Evolutionary conservation across 2,888 invertebrate species (phyloP).

Genomic region (Drosophila macrospina): DNA sequence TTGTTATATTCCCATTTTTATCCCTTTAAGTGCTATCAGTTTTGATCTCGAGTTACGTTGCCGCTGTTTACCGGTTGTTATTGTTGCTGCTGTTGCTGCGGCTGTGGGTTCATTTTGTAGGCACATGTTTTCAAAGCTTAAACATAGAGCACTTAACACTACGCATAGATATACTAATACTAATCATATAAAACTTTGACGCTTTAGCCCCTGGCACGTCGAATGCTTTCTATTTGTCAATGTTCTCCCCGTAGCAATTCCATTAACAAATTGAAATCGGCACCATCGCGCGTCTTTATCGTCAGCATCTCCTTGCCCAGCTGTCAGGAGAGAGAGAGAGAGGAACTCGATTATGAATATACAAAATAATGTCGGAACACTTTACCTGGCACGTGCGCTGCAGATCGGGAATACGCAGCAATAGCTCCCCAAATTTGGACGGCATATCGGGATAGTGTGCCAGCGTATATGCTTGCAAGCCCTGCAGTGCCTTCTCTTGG

Average conservation of each 20-base stretch:
- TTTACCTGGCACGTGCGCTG: constrained; percentile 96
- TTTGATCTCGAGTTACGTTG: constrained; percentile 52
- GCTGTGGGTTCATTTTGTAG: constrained; percentile 67
- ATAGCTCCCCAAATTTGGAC: constrained; percentile 96
- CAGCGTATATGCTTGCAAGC: constrained; percentile 95
- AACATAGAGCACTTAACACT: constrained; percentile 68
- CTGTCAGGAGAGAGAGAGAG: constrained; percentile 85
- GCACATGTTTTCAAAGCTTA: constrained; percentile 82
- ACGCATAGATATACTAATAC: constrained; percentile 73
- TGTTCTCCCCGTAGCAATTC: constrained; percentile 97
- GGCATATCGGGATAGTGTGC: constrained; percentile 96
- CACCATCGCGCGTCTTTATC: constrained; percentile 94
- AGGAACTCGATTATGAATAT: not conserved
- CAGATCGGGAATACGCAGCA: constrained; percentile 96
- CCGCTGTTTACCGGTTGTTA: constrained; percentile 13
- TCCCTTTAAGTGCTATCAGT: constrained; percentile 50
- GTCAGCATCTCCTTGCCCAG: constrained; percentile 97
- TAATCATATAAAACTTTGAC: constrained; percentile 69
- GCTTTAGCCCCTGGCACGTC: constrained; percentile 34
- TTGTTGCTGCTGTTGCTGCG: constrained; percentile 40
- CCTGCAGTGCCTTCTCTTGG: constrained; percentile 96
- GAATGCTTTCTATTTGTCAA: constrained; percentile 85
- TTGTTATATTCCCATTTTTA: constrained; percentile 13
- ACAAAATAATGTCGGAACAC: constrained; percentile 11
- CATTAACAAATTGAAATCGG: constrained; percentile 97